A percentile compares a stretch with the other conserved stretches of the same genome.
Conservation (phyloP, 2,888 invertebrate species). For the Microdon myrmicae region DNA sequence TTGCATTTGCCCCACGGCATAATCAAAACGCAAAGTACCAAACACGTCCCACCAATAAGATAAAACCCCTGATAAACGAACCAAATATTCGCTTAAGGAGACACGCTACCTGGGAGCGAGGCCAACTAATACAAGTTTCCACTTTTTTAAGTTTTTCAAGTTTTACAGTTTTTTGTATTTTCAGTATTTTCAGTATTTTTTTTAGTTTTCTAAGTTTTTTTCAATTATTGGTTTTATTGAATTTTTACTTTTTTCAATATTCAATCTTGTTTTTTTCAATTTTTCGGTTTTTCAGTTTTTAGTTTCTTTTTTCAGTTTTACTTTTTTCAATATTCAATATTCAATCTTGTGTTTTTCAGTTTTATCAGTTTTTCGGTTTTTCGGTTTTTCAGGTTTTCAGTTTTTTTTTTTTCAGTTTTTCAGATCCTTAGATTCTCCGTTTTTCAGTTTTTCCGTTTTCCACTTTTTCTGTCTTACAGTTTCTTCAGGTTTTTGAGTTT, state of each 20-base stretch:
- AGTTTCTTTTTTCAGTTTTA: conserved; percentile 56
- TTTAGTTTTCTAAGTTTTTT: conserved; percentile 21
- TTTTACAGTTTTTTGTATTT: conserved; percentile 42
- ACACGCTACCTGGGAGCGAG: too few species aligned
- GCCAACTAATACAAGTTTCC: too few species aligned
- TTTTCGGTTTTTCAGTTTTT: conserved; percentile 31
- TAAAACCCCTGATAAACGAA: too few species aligned
- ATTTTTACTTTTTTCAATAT: conserved; percentile 36
- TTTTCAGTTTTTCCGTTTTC: conserved; percentile 37
- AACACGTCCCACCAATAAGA: too few species aligned
- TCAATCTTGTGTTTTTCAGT: conserved; percentile 31
- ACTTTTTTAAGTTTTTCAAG: too few species aligned
- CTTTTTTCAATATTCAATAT: conserved; percentile 54
- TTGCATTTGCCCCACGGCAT: too few species aligned
- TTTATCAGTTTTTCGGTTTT: conserved; percentile 57
- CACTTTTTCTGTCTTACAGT: conserved; percentile 20
- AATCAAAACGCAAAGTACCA: too few species aligned
- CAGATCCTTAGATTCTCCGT: conserved; percentile 17
- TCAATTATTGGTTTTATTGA: conserved; percentile 15
- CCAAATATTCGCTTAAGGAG: too few species aligned
- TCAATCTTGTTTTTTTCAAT: conserved; percentile 20
- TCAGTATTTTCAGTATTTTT: conserved; percentile 19
- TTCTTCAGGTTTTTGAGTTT: conserved; percentile 22
- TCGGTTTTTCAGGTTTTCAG: conserved; percentile 28
- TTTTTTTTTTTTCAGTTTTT: conserved; percentile 14